phyloP scores from a whole-genome alignment of 2,797 vertebrate species.

The Passerculus sandwichensis region DNA sequence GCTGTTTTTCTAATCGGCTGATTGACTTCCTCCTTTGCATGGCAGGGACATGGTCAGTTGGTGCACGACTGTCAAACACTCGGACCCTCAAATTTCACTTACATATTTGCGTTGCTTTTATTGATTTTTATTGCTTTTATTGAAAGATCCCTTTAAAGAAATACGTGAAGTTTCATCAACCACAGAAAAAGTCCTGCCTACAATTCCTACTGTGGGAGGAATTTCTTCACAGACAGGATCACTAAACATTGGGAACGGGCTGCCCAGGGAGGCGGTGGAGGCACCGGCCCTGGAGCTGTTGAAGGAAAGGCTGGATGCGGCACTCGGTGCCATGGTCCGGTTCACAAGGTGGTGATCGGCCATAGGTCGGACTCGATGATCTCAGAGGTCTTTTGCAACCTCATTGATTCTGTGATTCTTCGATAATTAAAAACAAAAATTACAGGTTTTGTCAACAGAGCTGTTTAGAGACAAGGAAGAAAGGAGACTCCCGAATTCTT shows the following conservation, averaged over 20 bases:
- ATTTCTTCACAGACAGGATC: neutral
- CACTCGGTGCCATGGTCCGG: neutral
- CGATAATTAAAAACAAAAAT: neutral
- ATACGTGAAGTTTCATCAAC: neutral
- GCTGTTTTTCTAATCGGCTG: neutral
- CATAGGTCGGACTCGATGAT: neutral
- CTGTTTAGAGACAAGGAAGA: neutral
- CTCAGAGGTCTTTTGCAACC: neutral
- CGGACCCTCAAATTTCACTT: neutral
- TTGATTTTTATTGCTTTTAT: neutral
- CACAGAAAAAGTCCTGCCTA: neutral
- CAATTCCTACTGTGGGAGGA: neutral
- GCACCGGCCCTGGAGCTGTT: neutral
- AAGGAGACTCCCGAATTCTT: neutral
- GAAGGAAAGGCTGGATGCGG: neutral
- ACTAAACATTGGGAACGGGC: neutral
- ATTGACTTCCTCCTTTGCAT: neutral
- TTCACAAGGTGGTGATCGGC: neutral
- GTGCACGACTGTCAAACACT: neutral
- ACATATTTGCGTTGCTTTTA: neutral
- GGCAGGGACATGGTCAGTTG: neutral
- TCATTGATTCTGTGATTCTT: neutral
- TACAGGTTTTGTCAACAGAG: neutral
- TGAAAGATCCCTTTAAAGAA: neutral
- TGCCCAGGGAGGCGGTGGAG: neutral